Evolutionary conservation across 2,888 invertebrate genomes (phyloP).

Genomic region (Drosophila multiciliata): DNA sequence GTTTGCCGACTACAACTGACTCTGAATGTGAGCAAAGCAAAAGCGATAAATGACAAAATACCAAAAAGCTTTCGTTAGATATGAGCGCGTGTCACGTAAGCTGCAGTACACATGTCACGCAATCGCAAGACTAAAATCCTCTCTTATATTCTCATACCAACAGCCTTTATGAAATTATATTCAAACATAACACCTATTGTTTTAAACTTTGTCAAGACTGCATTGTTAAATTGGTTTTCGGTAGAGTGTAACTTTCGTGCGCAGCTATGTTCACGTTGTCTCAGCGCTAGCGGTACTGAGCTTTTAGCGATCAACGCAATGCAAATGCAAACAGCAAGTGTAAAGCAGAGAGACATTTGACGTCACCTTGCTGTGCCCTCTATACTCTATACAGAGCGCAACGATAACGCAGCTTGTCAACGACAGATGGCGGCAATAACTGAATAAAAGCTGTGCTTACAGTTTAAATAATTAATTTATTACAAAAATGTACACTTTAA

Average conservation of each 20-base stretch:
- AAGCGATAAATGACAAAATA: conserved; percentile 55
- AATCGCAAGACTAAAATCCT: not conserved
- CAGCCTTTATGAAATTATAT: not conserved
- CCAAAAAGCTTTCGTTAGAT: conserved; percentile 45
- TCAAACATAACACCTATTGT: not conserved
- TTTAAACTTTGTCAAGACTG: not conserved
- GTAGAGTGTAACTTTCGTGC: not conserved
- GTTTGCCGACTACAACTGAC: conserved; percentile 51
- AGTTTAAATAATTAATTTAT: not conserved
- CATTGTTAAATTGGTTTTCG: not conserved
- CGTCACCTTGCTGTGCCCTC: conserved; percentile 60
- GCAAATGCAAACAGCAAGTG: not conserved
- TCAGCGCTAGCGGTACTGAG: conserved; percentile 10
- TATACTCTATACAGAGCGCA: not conserved
- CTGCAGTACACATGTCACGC: conserved; percentile 22
- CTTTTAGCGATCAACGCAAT: conserved; percentile 34
- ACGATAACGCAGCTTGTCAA: conserved; percentile 5
- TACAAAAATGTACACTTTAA: conserved; percentile 15
- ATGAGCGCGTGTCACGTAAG: conserved; percentile 17
- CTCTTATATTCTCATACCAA: not conserved
- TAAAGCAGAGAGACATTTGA: not conserved
- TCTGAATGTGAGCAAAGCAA: conserved; percentile 15
- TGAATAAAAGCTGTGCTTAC: not conserved
- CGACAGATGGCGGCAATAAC: conserved; percentile 13
- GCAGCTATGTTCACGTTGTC: not conserved